Conservation (phyloP, 1,140 invertebrate genomes). For the Dendroctonus valens region DNA sequence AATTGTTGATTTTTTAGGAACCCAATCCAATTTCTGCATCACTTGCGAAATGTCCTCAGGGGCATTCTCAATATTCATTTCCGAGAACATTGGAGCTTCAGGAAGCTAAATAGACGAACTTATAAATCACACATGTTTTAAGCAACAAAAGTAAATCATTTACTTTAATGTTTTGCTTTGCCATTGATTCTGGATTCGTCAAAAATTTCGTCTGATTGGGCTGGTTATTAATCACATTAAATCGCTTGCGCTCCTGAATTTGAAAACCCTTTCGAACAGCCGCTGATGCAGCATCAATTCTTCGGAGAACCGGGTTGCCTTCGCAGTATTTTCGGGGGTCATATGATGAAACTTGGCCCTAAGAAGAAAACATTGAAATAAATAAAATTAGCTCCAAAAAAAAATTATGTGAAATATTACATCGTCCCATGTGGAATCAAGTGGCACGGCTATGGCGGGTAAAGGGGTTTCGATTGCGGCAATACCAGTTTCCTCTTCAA, state of each 20-base stretch:
- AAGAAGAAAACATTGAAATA: not conserved
- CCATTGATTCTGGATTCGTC: no score
- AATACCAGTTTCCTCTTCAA: not conserved
- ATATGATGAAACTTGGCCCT: constrained; percentile 20
- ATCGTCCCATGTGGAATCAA: constrained; percentile 26
- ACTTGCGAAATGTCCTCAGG: no score
- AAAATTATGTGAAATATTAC: constrained; percentile 13
- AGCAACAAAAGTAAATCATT: no score
- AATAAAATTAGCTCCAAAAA: not conserved
- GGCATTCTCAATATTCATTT: no score
- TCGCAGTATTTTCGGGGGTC: constrained; percentile 26
- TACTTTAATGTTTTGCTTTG: no score
- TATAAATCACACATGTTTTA: no score
- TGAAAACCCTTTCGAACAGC: constrained; percentile 14
- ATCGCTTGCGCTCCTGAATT: constrained; percentile 1
- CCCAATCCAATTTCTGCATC: no score
- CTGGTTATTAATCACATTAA: not conserved
- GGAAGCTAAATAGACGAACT: no score
- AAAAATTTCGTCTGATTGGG: no score
- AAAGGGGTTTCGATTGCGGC: not conserved
- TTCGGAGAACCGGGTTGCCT: constrained; percentile 14
- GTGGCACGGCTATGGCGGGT: not conserved
- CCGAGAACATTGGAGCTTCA: no score
- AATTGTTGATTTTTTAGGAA: no score
- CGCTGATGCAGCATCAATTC: constrained; percentile 16